Base-by-base conservation (phyloP, 2,888 invertebrate species). In the Falcaria lacertinaria region DNA sequence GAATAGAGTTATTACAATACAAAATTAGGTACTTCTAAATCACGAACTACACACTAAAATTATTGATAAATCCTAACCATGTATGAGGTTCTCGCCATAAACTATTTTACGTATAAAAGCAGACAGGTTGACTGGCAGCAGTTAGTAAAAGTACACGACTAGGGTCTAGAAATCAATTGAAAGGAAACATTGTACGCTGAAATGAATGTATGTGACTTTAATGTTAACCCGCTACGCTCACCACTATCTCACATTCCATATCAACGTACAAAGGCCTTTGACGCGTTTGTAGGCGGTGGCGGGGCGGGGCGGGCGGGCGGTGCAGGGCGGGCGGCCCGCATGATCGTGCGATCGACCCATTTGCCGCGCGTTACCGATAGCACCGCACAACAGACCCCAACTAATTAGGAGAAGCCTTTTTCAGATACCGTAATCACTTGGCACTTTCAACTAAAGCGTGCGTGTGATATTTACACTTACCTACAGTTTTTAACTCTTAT, bases 331-430 rank as follows among this genome's bases (percentile, higher is more conserved):
- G 80, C 79, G 76, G 80, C 87, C 87, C 87, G 87, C 88, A 86
- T 87, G 86, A 86, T 87, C 80, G 85, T 73, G 69, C 82, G 86
- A 87, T 88, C 87, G 83, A 85, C 85, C 88, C 86, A 85, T 87
- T 87, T 81, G 88, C 84, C 83, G 81, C 85, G 85, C 89, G 88
- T 83, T 88, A 83, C 87, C 72, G 89, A 89, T 88, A 89, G 80
- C 85, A 76, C 82, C 86, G 88, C 89, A 89, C 87, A 86, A 88
- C 86, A 81, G 77, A 86, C 87, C 84, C 85, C 77, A 83, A 87
- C 84, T 87, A 88, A 89, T 87, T 89, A 87, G 86, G 80, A 74
- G 86, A 87, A 87, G 83, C 84, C 86, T 87, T 87, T 85, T 83
- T 80, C 80, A 85, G 85, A 85, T 87, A 85, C 75, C 73, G 79